Evolutionary conservation across 64 coral and sea anemone genomes (phyloP).

Genomic region (Porites australiensis): DNA sequence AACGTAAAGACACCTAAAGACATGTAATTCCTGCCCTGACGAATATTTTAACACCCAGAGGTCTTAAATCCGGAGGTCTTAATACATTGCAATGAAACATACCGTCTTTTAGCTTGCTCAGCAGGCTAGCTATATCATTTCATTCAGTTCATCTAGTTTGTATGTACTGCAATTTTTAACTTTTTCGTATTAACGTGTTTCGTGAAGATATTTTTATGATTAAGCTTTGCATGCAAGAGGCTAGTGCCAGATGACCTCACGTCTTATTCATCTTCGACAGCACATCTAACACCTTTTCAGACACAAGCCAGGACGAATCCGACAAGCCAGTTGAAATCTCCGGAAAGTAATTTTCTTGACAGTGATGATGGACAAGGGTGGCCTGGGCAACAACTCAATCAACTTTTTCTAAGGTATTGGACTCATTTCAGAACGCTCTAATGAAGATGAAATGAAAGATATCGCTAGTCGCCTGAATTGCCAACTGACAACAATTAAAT

Average conservation of each 20-base stretch:
- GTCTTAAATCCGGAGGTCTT: no score
- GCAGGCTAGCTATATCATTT: no score
- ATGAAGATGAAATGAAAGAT: background rate
- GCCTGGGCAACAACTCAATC: conserved; percentile 7
- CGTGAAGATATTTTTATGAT: conserved; percentile 10
- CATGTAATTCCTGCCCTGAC: no score
- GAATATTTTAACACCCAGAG: no score
- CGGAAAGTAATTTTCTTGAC: background rate
- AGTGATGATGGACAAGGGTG: background rate
- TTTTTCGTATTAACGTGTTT: background rate
- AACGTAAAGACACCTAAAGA: no score
- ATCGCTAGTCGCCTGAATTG: background rate
- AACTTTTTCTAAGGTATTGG: background rate
- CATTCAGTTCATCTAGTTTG: no score
- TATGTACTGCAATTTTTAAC: background rate
- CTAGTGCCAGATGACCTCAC: background rate
- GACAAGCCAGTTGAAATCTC: background rate
- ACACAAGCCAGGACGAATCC: background rate
- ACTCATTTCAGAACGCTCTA: background rate
- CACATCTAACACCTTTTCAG: background rate
- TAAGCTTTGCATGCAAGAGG: background rate
- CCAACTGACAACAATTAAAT: no score
- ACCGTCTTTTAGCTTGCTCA: no score
- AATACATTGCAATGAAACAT: no score
- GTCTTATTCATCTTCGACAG: background rate